These are phyloP conservation scores for Hippocampus comes DNA, from an alignment of 2,113 vertebrate species.

Conservation along the genomic window DNA sequence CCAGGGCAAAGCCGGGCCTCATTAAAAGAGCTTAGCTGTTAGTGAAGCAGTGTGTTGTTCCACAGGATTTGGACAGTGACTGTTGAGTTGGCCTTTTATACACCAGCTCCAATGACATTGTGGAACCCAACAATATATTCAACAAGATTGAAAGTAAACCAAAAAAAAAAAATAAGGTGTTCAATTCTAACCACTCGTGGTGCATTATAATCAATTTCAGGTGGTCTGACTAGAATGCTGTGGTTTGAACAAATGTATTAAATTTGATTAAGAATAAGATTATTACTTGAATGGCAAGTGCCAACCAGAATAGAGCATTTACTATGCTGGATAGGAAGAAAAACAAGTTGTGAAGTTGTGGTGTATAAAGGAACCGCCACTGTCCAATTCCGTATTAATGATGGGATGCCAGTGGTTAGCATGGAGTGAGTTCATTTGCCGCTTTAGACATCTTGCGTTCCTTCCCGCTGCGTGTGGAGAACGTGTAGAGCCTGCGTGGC, in stretches of 20 bases:
- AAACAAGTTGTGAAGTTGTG: not conserved
- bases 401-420: constrained; percentile 45
- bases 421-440: constrained; percentile 31
- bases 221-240: not conserved
- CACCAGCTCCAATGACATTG: not conserved
- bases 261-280: not conserved
- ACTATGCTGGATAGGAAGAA: not conserved
- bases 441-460: constrained; percentile 46
- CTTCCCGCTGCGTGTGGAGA: constrained; percentile 58
- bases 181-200: not conserved
- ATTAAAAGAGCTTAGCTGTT: constrained; percentile 49
- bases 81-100: not conserved
- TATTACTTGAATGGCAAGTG: not conserved
- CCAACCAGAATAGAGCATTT: not conserved
- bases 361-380: not conserved
- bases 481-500: constrained; percentile 64
- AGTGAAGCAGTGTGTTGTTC: constrained; percentile 19
- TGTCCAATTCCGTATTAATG: not conserved
- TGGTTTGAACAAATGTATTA: not conserved
- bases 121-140: not conserved
- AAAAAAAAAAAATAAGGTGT: not conserved
- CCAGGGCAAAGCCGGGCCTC: constrained; percentile 46
- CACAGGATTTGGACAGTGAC: constrained; percentile 16
- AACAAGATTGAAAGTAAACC: not conserved
- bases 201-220: not conserved